These are phyloP conservation scores for Rhea americana DNA, from an alignment of 2,113 vertebrate species.

Conservation along the genomic window DNA sequence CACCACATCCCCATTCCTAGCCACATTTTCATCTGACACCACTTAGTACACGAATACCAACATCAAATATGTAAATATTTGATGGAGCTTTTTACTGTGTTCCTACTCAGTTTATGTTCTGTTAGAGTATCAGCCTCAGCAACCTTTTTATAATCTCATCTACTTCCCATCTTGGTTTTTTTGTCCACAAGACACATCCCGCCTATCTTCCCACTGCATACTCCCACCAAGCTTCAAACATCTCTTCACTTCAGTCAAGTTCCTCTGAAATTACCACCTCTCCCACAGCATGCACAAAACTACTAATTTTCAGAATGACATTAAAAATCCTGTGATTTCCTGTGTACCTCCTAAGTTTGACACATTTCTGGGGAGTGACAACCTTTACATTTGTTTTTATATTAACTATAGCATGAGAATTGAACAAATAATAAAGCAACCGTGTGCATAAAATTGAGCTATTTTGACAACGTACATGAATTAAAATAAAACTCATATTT, in stretches of 20 bases:
- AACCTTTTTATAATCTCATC: slow-evolving; percentile 33
- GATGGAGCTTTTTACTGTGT: neutral
- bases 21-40: neutral
- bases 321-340: slow-evolving; percentile 31
- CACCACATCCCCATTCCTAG: neutral
- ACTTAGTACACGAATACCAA: neutral
- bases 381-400: neutral
- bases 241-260: slow-evolving; percentile 40
- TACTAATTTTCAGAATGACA: slow-evolving; percentile 16
- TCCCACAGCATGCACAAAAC: slow-evolving; percentile 18
- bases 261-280: slow-evolving; percentile 43
- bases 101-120: slow-evolving; percentile 42
- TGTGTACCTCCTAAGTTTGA: neutral
- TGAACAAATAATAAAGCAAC: neutral
- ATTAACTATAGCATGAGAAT: neutral
- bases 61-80: slow-evolving; percentile 47
- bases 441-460: neutral
- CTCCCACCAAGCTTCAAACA: slow-evolving; percentile 50
- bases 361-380: neutral
- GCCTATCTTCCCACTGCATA: slow-evolving; percentile 48
- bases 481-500: neutral
- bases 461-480: neutral
- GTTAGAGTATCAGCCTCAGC: slow-evolving; percentile 24
- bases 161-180: neutral
- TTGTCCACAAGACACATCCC: slow-evolving; percentile 30